phyloP scores from a whole-genome alignment of 2,888 invertebrate species.

The Halictus ligatus region DNA sequence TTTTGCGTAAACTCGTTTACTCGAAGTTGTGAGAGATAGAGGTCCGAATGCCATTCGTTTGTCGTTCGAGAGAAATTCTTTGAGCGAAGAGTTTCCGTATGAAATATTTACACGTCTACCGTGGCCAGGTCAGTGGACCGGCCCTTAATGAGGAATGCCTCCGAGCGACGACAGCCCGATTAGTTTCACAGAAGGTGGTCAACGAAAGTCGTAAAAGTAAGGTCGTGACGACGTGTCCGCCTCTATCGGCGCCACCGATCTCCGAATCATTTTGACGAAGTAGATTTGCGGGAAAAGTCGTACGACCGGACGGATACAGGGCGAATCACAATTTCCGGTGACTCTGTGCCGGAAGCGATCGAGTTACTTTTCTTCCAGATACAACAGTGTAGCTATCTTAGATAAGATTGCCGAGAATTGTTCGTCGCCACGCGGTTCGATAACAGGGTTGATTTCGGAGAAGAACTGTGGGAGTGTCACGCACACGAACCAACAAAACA shows the following conservation, averaged over 20 bases:
- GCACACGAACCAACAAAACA: not conserved
- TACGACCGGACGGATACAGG: slow-evolving; percentile 50
- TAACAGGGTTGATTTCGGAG: slow-evolving; percentile 42
- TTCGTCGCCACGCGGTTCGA: slow-evolving; percentile 47
- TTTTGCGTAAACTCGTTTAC: no score
- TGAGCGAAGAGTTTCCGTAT: not conserved
- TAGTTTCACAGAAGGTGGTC: slow-evolving; percentile 74
- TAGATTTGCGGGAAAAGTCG: slow-evolving; percentile 51
- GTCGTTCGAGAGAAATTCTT: not conserved
- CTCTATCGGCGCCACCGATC: slow-evolving; percentile 56
- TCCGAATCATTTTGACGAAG: slow-evolving; percentile 42
- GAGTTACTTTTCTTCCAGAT: slow-evolving; percentile 41
- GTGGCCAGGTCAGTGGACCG: not conserved
- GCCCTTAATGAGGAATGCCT: slow-evolving; percentile 53
- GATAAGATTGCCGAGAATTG: slow-evolving; percentile 62
- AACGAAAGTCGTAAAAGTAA: slow-evolving; percentile 56
- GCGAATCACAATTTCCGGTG: slow-evolving; percentile 52
- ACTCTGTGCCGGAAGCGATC: slow-evolving; percentile 48
- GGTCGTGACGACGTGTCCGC: slow-evolving; percentile 38
- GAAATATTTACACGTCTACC: not conserved
- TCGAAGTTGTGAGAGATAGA: not conserved
- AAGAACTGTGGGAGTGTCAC: slow-evolving; percentile 17
- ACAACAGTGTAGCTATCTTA: slow-evolving; percentile 22
- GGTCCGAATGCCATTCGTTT: not conserved
- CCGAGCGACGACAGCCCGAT: slow-evolving; percentile 70